Conservation (phyloP, 2,113 vertebrate genomes). For the Taxidea taxus region DNA sequence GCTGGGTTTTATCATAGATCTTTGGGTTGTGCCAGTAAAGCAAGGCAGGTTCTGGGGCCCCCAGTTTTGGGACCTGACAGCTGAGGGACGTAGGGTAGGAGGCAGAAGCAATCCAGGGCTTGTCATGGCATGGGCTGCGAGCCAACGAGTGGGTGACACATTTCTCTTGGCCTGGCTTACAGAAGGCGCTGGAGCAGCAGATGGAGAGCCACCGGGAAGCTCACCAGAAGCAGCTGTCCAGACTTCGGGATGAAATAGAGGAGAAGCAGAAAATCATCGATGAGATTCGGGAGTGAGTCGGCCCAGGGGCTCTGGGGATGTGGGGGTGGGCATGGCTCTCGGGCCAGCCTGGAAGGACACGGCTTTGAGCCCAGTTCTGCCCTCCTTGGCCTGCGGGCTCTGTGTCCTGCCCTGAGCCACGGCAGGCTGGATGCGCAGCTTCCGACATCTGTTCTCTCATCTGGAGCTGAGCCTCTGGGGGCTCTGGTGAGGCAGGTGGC, state of each 20-base stretch:
- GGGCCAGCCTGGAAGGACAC: background rate
- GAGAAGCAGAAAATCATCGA: slow-evolving; percentile 95
- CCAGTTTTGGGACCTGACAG: background rate
- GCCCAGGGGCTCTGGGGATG: rapidly evolving
- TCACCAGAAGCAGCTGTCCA: slow-evolving; percentile 92
- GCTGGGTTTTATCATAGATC: background rate
- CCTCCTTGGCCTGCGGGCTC: background rate
- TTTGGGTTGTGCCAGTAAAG: background rate
- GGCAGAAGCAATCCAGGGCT: background rate
- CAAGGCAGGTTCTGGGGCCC: background rate
- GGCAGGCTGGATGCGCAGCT: background rate
- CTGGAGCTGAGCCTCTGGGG: background rate
- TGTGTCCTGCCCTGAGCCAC: background rate
- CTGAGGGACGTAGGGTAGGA: background rate
- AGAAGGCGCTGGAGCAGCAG: slow-evolving; percentile 93
- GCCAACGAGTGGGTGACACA: background rate
- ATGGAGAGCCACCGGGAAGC: slow-evolving; percentile 93
- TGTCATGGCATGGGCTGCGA: background rate
- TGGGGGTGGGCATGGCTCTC: background rate
- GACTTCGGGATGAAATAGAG: slow-evolving; percentile 92
- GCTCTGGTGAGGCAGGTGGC: slow-evolving; percentile 35
- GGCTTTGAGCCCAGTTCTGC: background rate
- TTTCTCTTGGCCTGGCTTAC: slow-evolving; percentile 36
- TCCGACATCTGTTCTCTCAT: background rate
- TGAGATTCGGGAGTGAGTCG: slow-evolving; percentile 91